Evolutionary conservation across 2,888 invertebrate genomes (phyloP), one percentile per base, ranked within the genome.

Genomic region (Netelia fuscicornis): DNA sequence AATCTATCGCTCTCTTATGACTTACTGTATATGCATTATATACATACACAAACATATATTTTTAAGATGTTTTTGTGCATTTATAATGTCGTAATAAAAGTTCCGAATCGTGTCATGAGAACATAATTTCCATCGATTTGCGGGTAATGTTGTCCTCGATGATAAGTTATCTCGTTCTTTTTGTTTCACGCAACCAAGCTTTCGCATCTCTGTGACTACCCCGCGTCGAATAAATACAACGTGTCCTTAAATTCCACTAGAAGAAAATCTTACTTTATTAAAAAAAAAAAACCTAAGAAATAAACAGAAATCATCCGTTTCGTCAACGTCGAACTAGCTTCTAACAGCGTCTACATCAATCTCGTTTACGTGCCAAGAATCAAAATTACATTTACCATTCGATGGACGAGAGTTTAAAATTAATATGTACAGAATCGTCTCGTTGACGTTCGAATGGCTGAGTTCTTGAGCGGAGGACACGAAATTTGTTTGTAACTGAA

Each of bases 61-160:
- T 91, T 90, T 91, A 90, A 91, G 90, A 90, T 89, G 89, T 89
- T 91, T 90, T 90, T 90, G 90, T 91, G 91, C 91, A 91, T 91
- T 91, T 91, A 91, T 91, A 91, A 91, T 90, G 87, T 90, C 89
- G 88, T 90, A 90, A 90, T 89, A 88, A 90, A 91, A 90, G 87
- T 91, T 91, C 87, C 89, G 88, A 89, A 90, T 90, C 89, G 87
- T 90, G 89, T 90, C 88, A 90, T 87, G 85, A 90, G 87, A 86
- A 85, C 74, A 74, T 67, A 56, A 64, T 20, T 25, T 23, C 0
- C 48, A 5, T 48, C 48, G 48, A 72, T 48, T 48, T 48, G 13
- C 3, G 10, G 3, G 48, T 48, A 1, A 48, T 44, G 13, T 44
- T 8, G n/a, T n/a, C 25, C 10, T 30, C 6, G 8, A 58, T 23